These are phyloP conservation scores for Lasioglossum baleicum DNA, from an alignment of 1,140 invertebrate species.

Conservation along the genomic window DNA sequence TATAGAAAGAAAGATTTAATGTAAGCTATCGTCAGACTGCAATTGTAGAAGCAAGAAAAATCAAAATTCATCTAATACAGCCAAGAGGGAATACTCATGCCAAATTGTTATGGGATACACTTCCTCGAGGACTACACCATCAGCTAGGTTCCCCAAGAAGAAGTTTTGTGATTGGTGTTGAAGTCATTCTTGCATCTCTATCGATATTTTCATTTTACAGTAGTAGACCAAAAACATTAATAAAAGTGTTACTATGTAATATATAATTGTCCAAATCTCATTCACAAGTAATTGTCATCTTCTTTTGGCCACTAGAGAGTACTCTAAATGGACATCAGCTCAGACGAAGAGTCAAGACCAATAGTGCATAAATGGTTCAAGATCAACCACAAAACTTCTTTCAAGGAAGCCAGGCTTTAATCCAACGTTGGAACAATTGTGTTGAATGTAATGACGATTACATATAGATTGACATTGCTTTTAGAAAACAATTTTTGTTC, in stretches of 20 bases:
- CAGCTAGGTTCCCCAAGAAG: conserved; percentile 25
- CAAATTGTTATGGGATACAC: background rate
- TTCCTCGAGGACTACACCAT: background rate
- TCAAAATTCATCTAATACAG: background rate
- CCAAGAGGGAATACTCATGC: too few relatives aligned
- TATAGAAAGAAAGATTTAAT: conserved; percentile 1
- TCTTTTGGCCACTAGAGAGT: conserved; percentile 44
- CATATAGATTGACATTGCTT: conserved; percentile 26
- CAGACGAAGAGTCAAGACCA: conserved; percentile 41
- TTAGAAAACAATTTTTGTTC: too few relatives aligned
- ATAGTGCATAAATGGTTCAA: conserved; percentile 43
- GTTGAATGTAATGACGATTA: conserved; percentile 39
- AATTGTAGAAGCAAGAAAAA: too few relatives aligned
- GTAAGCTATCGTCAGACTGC: too few relatives aligned
- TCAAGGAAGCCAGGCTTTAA: conserved; percentile 38
- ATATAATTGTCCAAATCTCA: conserved; percentile 13
- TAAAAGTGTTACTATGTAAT: conserved; percentile 26
- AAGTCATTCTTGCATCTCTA: conserved; percentile 44
- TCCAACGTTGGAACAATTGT: conserved; percentile 40
- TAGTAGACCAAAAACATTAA: background rate
- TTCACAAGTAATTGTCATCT: conserved; percentile 40
- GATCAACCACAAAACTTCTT: conserved; percentile 49
- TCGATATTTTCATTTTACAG: conserved; percentile 23
- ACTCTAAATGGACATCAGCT: conserved; percentile 32
- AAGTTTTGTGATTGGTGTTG: conserved; percentile 50